These are phyloP conservation scores for Euclidia mi DNA, from an alignment of 2,888 invertebrate species.

Conservation along the genomic window DNA sequence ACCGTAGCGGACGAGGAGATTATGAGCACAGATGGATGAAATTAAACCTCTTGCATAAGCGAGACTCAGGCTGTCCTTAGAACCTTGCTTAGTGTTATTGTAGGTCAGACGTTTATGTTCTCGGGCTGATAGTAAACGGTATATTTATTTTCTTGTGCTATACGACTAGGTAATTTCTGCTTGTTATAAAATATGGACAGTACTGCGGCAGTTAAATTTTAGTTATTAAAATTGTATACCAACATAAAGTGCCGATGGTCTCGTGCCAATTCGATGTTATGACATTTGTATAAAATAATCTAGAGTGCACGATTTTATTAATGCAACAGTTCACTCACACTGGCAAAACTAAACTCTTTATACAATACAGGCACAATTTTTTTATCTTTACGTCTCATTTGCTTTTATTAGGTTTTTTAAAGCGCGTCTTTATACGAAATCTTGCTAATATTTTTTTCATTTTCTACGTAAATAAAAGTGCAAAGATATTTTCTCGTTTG, in stretches of 20 bases:
- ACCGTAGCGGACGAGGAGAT: too few species aligned
- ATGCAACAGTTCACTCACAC: conserved; percentile 13
- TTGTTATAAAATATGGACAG: too few species aligned
- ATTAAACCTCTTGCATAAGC: too few species aligned
- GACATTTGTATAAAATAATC: conserved; percentile 19
- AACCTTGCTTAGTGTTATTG: too few species aligned
- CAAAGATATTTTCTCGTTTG: conserved; percentile 30
- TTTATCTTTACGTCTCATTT: conserved; percentile 33
- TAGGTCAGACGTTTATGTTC: too few species aligned
- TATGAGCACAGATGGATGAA: too few species aligned
- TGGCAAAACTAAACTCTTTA: conserved; percentile 12
- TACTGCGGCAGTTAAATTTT: too few species aligned
- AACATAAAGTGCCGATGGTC: conserved; percentile 20
- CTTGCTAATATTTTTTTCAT: conserved; percentile 14
- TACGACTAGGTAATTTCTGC: too few species aligned
- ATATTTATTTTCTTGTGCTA: too few species aligned
- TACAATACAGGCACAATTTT: conserved; percentile 5
- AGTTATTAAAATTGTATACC: not conserved
- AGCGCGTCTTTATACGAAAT: not conserved
- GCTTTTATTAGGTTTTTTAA: conserved; percentile 35
- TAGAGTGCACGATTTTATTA: conserved; percentile 25
- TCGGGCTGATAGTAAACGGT: too few species aligned
- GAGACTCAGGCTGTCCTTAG: too few species aligned
- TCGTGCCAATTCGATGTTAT: conserved; percentile 34
- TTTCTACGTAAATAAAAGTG: conserved; percentile 24